These are phyloP conservation scores for Drosophila lowei DNA, from an alignment of 1,140 invertebrate species.

Conservation along the genomic window DNA sequence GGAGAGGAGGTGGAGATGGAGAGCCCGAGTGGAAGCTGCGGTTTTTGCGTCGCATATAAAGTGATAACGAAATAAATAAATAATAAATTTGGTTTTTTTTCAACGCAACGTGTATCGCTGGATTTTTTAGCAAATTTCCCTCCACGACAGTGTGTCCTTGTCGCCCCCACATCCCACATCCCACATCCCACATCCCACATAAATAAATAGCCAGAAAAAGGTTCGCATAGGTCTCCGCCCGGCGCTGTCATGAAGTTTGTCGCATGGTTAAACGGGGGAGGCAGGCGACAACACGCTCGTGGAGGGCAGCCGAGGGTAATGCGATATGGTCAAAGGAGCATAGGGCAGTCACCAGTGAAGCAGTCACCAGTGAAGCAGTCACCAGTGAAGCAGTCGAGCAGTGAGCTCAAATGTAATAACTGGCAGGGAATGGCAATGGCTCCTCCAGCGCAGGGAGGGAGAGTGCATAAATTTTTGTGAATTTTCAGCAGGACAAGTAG, in stretches of 20 bases:
- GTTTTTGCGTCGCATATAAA: constrained; percentile 72
- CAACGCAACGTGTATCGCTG: constrained; percentile 47
- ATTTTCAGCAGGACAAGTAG: constrained; percentile 35
- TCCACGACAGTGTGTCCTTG: background rate
- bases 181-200: constrained; percentile 15
- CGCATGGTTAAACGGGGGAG: constrained; percentile 43
- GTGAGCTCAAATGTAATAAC: constrained; percentile 60
- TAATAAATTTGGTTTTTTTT: constrained; percentile 80
- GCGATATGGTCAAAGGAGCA: constrained; percentile 22
- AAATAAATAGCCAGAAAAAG: constrained; percentile 52
- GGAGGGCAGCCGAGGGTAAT: background rate
- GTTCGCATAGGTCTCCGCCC: background rate
- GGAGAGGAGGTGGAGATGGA: background rate
- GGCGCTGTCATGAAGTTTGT: constrained; percentile 66
- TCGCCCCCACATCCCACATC: constrained; percentile 18
- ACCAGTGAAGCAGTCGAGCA: background rate
- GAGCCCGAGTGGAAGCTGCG: constrained; percentile 3
- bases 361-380: too few relatives aligned
- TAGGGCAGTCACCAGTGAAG: too few relatives aligned
- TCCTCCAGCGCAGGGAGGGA: background rate
- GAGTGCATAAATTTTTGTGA: constrained; percentile 52
- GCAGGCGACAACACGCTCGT: too few relatives aligned
- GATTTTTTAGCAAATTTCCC: constrained; percentile 62
- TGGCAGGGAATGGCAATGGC: too few relatives aligned
- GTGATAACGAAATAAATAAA: constrained; percentile 80